Evolutionary conservation across 1,140 invertebrate genomes (phyloP), one percentile per base, ranked within the genome.

Genomic region (Amyelois transitella): DNA sequence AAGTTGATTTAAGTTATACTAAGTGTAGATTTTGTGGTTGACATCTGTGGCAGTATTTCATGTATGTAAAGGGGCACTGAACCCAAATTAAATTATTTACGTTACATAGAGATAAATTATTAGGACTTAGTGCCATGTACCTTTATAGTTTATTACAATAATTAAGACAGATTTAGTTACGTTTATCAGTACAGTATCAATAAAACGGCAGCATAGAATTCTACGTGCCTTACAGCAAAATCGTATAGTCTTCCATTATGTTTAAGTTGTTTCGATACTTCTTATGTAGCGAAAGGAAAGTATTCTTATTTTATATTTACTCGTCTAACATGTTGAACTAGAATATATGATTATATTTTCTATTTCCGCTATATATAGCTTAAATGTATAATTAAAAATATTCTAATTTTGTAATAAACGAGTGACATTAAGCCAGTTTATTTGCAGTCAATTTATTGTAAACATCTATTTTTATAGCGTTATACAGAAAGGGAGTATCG

Each of bases 1-100:
- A 28, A n/a, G 47, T 18, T 6, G 22, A 22, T 21, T 53, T 51
- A 19, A 21, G 3, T 32, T 68, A 66, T 58, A 58, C 49, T 59
- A 58, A 48, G 65, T 83, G 78, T 86, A 82, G 58, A 86, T 77
- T 78, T 38, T 68, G 52, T 58, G 65, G 70, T 75, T 75, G 83
- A 86, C 83, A 86, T 86, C 83, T 86, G 75, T 71, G 74, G 75
- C 83, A 86, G 83, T 86, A 86, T 86, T 86, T 81, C 66, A 75
- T 66, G 59, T 77, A 74, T 58, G 49, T 60, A 58, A 57, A 52
- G 10, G 51, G 58, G 47, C 43, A 21, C 6, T 10, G 20, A 21
- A 0, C 45, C 18, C 45, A 1, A 12, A 48, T 48, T 19, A 21
- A 21, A 21, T 48, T 48, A 12, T 48, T 38, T 48, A n/a, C 20